A percentile compares a stretch with the other conserved stretches of the same genome.
Conservation (phyloP, 2,797 vertebrate genomes). For the Glossophaga mutica region DNA sequence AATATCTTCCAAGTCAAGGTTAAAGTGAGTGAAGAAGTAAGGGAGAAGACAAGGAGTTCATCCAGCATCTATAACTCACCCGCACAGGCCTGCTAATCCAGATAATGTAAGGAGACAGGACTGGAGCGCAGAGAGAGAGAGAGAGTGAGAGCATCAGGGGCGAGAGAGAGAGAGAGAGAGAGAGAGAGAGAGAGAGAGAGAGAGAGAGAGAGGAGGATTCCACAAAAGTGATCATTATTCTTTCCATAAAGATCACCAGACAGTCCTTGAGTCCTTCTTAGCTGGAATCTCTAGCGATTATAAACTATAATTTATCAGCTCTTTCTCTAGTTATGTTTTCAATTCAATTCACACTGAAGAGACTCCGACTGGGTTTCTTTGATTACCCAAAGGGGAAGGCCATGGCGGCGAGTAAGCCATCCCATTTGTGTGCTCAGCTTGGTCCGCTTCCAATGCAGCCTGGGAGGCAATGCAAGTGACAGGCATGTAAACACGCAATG, state of each 20-base stretch:
- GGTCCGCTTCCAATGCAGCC: neutral
- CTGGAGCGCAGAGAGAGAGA: no score
- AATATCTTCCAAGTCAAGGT: conserved; percentile 20
- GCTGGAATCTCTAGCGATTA: neutral
- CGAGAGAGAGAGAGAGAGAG: neutral
- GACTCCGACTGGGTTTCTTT: neutral
- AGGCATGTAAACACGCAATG: neutral
- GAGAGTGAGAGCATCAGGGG: no score
- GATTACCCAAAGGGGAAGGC: neutral
- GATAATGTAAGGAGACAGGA: neutral
- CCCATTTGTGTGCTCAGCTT: neutral
- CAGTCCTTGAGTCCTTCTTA: neutral
- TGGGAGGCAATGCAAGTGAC: neutral
- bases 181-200: no score
- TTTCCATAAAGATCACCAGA: neutral
- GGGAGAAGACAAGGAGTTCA: neutral
- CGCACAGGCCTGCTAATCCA: neutral
- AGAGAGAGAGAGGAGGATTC: neutral
- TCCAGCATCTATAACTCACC: neutral
- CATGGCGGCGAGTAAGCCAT: neutral
- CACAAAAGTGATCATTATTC: neutral
- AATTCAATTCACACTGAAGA: neutral
- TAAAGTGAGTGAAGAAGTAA: conserved; percentile 44
- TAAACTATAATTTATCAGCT: neutral
- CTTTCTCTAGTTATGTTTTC: neutral